These are phyloP conservation scores for Eubasilissa regina DNA, from an alignment of 1,140 invertebrate genomes.

Conservation along the genomic window DNA sequence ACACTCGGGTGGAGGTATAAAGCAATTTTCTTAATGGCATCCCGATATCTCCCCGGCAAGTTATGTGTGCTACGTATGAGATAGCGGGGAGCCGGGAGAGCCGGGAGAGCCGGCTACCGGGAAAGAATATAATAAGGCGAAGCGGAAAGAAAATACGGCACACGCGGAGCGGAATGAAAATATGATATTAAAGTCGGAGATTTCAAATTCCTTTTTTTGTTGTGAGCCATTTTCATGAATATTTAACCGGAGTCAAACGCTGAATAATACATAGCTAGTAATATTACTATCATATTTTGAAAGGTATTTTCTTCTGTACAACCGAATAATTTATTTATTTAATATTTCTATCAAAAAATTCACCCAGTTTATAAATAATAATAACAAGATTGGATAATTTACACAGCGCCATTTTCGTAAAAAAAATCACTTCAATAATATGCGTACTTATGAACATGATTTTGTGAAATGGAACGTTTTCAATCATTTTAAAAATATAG, in stretches of 20 bases:
- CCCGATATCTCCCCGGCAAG: conserved; percentile 59
- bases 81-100: conserved; percentile 18
- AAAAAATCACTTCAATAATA: no score
- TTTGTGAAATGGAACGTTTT: no score
- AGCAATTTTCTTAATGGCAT: conserved; percentile 62
- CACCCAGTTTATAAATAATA: no score
- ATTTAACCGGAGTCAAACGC: conserved; percentile 43
- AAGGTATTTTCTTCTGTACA: no score
- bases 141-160: conserved; percentile 44
- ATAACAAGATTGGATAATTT: no score
- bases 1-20: conserved; percentile 59
- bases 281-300: neutral
- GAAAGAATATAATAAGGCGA: conserved; percentile 46
- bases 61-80: conserved; percentile 57
- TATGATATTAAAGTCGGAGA: conserved; percentile 44
- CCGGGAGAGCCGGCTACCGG: conserved; percentile 27
- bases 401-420: no score
- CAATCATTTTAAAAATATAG: no score
- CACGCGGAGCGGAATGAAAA: conserved; percentile 43
- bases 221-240: conserved; percentile 44
- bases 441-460: no score
- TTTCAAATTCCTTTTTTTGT: conserved; percentile 42
- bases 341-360: no score
- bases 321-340: no score
- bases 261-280: conserved; percentile 30